A percentile compares a stretch with the other conserved stretches of the same genome.
phyloP scores from a whole-genome alignment of 2,888 invertebrate species.

The Nebria salina region DNA sequence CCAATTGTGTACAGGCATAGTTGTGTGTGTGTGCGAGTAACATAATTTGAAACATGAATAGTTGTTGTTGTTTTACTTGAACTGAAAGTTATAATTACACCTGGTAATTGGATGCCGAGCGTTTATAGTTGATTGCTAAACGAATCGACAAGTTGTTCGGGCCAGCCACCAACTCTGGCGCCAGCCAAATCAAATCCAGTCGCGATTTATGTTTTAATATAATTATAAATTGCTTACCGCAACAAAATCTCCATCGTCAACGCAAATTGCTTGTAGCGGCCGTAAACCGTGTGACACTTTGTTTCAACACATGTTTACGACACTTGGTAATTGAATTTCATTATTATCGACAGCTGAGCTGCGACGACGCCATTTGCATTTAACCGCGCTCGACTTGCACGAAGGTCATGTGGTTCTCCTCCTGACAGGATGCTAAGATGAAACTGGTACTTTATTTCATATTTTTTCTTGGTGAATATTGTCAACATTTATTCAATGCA shows the following conservation, averaged over 20 bases:
- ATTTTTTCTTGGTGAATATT: too few relatives aligned
- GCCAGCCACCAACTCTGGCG: background rate
- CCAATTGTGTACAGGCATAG: background rate
- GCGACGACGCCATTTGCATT: slow-evolving; percentile 6
- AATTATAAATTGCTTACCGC: slow-evolving; percentile 42
- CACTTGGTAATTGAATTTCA: slow-evolving; percentile 45
- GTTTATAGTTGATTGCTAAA: slow-evolving; percentile 32
- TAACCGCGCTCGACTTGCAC: background rate
- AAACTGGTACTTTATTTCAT: too few relatives aligned
- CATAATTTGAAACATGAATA: slow-evolving; percentile 18
- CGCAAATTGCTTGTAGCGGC: slow-evolving; percentile 24
- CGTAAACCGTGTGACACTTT: slow-evolving; percentile 37
- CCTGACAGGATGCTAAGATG: too few relatives aligned
- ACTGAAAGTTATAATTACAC: slow-evolving; percentile 41
- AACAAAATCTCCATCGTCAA: slow-evolving; percentile 7
- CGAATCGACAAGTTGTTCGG: slow-evolving; percentile 24
- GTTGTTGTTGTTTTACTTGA: slow-evolving; percentile 41
- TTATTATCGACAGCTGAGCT: slow-evolving; percentile 45
- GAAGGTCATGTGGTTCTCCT: background rate
- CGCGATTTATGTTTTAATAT: slow-evolving; percentile 27
- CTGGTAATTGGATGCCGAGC: slow-evolving; percentile 17
- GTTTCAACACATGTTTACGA: slow-evolving; percentile 45
- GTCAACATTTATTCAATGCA: too few relatives aligned
- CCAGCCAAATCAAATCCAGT: slow-evolving; percentile 8
- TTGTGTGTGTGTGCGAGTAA: background rate